Base-by-base conservation (phyloP, 2,888 invertebrate genomes). In the Leptinotarsa juncta region DNA sequence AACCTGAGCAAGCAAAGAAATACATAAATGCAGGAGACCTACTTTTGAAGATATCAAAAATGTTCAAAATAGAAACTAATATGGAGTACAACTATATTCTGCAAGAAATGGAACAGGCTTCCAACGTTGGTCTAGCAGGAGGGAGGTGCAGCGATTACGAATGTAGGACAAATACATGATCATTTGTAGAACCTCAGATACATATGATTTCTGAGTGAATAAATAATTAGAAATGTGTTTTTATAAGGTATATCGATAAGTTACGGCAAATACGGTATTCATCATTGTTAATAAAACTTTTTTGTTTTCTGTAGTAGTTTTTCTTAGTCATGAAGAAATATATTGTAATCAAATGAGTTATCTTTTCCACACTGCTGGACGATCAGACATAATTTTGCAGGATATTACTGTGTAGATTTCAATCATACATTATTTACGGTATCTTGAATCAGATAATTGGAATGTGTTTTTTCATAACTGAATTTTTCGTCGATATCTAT, bases 11-110 rank as follows among this genome's bases (percentile, higher is more conserved):
- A 74, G 94, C 95, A 12, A 91, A 91, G 72, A 90, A 94, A 78
- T 96, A 96, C 86, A 90, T 93, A 2, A 92, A 93, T 2, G 96
- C 95, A 0, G 94, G 93, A n/a, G 94, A 94, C 79, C 91, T 95
- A 78, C 86, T 96, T 15, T 83, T 95, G 72, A 93, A 94, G 83
- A 92, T 93, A 66, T 91, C 93, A 20, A 93, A 93, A 83, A 88
- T 94, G 76, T 89, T 94, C 79, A 76, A 82, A 0, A 32, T 84
- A 12, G 75, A 84, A n/a, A 79, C 84, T n/a, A 82, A 82, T 49
- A 90, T 92, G 83, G 91, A 91, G 92, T 94, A 90, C 84, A 89
- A 88, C 57, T 82, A 84, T 72, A 81, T 85, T 23, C 73, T 86
- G 32, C 83, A 84, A 70, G 86, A 87, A 79, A 78, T 87, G 15